Evolutionary conservation across 2,113 vertebrate genomes (phyloP), one percentile per base, ranked within the genome.

Genomic region (Balaenoptera acutorostrata): DNA sequence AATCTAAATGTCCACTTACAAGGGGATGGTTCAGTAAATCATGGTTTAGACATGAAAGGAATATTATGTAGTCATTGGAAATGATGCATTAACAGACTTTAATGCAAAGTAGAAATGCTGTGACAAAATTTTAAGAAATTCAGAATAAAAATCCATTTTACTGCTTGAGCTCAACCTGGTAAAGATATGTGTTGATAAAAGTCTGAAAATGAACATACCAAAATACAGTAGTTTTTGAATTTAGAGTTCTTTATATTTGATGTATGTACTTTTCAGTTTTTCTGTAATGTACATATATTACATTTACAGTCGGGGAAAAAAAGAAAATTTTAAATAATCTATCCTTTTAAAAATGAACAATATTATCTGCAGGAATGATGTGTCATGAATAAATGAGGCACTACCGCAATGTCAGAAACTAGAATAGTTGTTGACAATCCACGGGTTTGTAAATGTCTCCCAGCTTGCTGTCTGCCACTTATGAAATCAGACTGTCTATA

Each of bases 101-200:
- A 93, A 10, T 63, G 52, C 78, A 81, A 96, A 93, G 29, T 88
- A 17, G 72, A 94, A 90, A 72, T 63, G 17, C 36, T 57, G 5
- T 82, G 46, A 85, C 8, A 96, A 96, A 90, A 83, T 66, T 13
- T 13, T 61, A 82, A 72, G 10, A 88, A 96, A 57, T 96, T 93
- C 36, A 49, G 63, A 87, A 83, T 72, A 77, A 74, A 80, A 68
- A 82, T 68, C 6, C 13, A 74, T 86, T 93, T 75, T 86, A 61
- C 36, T 55, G 2, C 61, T 82, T 44, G 13, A 77, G 52, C 27
- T 96, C 44, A 88, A 49, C 59, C 69, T n/a, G 63, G 27, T 77
- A 71, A 49, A 77, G 5, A 84, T 8, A 13, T 41, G 0, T 74
- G 0, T 49, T 89, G 23, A 75, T 61, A 63, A 87, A 89, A 64